Evolutionary conservation across 2,797 vertebrate genomes (phyloP).

Genomic region (Danio albolineatus): DNA sequence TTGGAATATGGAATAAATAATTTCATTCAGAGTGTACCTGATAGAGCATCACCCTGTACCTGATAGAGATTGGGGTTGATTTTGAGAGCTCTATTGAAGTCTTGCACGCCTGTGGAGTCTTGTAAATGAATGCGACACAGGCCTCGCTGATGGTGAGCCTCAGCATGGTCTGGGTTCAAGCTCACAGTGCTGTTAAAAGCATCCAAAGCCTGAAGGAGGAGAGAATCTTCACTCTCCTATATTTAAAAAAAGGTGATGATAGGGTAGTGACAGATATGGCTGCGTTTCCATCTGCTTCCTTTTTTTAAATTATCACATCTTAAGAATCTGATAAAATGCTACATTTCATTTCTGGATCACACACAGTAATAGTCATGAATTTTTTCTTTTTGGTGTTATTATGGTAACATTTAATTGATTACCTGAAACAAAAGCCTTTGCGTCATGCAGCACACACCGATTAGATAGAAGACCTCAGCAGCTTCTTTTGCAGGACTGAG

Average conservation of each 20-base stretch:
- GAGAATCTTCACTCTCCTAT: slow-evolving; percentile 24
- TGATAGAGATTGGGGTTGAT: slow-evolving; percentile 79
- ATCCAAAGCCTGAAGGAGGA: slow-evolving; percentile 72
- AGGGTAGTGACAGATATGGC: not conserved
- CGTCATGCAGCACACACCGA: slow-evolving; percentile 78
- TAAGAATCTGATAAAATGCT: slow-evolving; percentile 9
- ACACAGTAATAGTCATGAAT: slow-evolving; percentile 3
- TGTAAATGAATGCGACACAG: slow-evolving; percentile 77
- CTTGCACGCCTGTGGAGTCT: slow-evolving; percentile 70
- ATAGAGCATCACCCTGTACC: slow-evolving; percentile 63
- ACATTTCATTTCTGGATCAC: not conserved
- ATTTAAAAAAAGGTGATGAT: slow-evolving; percentile 5
- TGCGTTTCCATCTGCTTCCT: not conserved
- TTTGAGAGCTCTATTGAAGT: slow-evolving; percentile 78
- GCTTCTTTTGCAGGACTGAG: slow-evolving; percentile 50
- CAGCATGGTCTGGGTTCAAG: slow-evolving; percentile 71
- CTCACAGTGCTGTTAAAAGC: slow-evolving; percentile 76
- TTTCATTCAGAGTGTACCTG: not conserved
- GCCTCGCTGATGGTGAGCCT: slow-evolving; percentile 80
- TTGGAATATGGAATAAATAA: slow-evolving; percentile 4
- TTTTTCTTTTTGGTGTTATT: not conserved
- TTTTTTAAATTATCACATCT: not conserved
- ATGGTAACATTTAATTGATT: slow-evolving; percentile 14
- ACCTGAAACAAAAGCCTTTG: slow-evolving; percentile 72
- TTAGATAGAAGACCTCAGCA: slow-evolving; percentile 75